These are phyloP conservation scores for Tenthredo scrophulariae DNA, from an alignment of 2,888 invertebrate genomes.

Conservation along the genomic window DNA sequence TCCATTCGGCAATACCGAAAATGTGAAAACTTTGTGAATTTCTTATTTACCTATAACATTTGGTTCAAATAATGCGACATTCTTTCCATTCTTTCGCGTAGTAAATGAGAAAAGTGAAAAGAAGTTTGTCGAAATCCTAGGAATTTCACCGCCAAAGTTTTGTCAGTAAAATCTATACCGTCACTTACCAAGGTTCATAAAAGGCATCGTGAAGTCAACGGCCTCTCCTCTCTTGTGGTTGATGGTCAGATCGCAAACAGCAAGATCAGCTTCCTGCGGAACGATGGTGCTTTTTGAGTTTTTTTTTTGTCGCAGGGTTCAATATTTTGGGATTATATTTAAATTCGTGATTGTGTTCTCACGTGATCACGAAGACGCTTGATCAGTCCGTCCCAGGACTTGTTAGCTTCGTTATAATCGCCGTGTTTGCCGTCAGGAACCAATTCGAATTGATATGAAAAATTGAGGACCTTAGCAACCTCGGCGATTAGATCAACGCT, in stretches of 20 bases:
- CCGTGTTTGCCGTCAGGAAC: slow-evolving; percentile 88
- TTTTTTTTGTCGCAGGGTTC: neutral
- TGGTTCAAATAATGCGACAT: no score
- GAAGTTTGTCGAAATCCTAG: neutral
- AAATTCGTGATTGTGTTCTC: slow-evolving; percentile 66
- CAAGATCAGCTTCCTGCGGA: slow-evolving; percentile 95
- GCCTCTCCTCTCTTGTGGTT: slow-evolving; percentile 92
- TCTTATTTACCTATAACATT: no score
- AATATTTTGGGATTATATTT: neutral
- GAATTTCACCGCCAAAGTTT: neutral
- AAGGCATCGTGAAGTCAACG: slow-evolving; percentile 99
- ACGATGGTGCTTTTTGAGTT: slow-evolving; percentile 62
- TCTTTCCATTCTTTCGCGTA: neutral
- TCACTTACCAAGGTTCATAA: slow-evolving; percentile 92
- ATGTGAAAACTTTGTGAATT: no score
- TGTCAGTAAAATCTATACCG: neutral
- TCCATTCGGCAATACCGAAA: no score
- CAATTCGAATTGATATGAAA: slow-evolving; percentile 86
- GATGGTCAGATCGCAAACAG: slow-evolving; percentile 97
- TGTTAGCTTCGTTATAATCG: slow-evolving; percentile 84
- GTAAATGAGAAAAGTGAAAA: neutral
- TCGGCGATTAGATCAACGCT: slow-evolving; percentile 93
- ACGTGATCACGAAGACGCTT: slow-evolving; percentile 89
- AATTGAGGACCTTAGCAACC: slow-evolving; percentile 85
- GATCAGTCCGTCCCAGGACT: slow-evolving; percentile 90